phyloP scores from a whole-genome alignment of 2,797 vertebrate species.

The Hapalemur alaotrensis region DNA sequence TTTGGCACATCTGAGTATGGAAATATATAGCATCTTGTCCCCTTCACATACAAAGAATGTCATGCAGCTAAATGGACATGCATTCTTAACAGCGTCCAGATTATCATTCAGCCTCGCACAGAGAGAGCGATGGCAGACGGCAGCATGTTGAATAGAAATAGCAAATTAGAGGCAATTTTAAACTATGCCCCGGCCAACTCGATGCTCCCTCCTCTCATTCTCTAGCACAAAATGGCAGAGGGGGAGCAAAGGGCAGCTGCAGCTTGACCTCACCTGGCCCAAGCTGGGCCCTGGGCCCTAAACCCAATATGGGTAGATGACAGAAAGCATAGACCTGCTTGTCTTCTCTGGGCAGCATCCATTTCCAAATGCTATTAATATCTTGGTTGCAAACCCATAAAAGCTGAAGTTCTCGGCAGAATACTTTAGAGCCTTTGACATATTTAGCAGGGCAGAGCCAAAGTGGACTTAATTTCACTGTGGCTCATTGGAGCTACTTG shows the following conservation, averaged over 20 bases:
- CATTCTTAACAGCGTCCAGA: not conserved
- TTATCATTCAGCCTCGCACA: not conserved
- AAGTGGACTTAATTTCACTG: constrained; percentile 29
- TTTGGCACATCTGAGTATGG: not conserved
- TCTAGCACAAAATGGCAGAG: not conserved
- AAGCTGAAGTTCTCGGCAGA: not conserved
- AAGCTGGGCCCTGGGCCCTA: not conserved
- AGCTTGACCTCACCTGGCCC: not conserved
- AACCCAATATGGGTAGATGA: not conserved
- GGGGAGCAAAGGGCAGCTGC: not conserved
- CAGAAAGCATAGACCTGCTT: constrained; percentile 44
- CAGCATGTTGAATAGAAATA: not conserved
- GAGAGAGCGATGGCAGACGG: not conserved
- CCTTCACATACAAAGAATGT: not conserved
- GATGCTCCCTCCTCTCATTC: not conserved
- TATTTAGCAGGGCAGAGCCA: not conserved
- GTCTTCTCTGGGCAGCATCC: constrained; percentile 9
- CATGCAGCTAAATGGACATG: not conserved
- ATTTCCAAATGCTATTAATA: constrained; percentile 26
- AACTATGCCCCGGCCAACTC: not conserved
- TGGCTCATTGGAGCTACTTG: not conserved
- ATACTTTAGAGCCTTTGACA: constrained; percentile 38
- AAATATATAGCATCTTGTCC: not conserved
- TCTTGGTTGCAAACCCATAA: constrained; percentile 39
- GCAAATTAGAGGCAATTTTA: not conserved